Evolutionary conservation across 1,140 invertebrate species (phyloP).

Genomic region (Phymorhynchus buccinoides): DNA sequence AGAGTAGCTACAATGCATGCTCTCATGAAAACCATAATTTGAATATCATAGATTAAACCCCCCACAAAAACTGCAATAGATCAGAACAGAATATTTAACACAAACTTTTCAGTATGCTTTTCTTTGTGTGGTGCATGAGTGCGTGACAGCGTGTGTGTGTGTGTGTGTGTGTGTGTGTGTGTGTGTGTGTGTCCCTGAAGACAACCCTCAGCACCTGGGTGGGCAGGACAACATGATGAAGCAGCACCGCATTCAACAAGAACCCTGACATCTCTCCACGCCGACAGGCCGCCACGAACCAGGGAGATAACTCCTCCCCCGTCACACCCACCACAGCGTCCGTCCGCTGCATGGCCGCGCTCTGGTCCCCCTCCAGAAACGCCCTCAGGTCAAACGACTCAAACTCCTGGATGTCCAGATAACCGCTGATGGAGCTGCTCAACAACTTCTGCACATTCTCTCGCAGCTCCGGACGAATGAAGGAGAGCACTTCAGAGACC

Average conservation of each 20-base stretch:
- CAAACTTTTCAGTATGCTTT: too few species aligned
- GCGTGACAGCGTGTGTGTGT: too few species aligned
- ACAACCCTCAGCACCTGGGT: slow-evolving; percentile 85
- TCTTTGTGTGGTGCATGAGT: too few species aligned
- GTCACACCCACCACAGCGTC: slow-evolving; percentile 48
- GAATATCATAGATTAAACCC: too few species aligned
- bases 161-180: too few species aligned
- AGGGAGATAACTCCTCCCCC: slow-evolving; percentile 74
- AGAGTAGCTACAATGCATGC: too few species aligned
- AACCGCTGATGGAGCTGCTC: slow-evolving; percentile 56
- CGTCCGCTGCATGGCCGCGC: background rate
- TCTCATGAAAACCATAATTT: too few species aligned
- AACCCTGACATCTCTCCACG: slow-evolving; percentile 77
- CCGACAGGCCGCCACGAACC: slow-evolving; percentile 80
- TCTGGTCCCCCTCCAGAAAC: slow-evolving; percentile 37
- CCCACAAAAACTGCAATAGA: too few species aligned
- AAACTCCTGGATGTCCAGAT: slow-evolving; percentile 48
- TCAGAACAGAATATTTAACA: too few species aligned
- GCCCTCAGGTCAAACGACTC: slow-evolving; percentile 40
- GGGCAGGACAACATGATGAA: slow-evolving; percentile 80
- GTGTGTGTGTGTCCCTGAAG: too few species aligned
- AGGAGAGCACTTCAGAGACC: slow-evolving; percentile 75
- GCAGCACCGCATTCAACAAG: slow-evolving; percentile 80
- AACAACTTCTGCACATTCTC: slow-evolving; percentile 53
- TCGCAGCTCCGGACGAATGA: slow-evolving; percentile 56